Conservation (phyloP, 2,888 invertebrate species). For the Andricus curvator region DNA sequence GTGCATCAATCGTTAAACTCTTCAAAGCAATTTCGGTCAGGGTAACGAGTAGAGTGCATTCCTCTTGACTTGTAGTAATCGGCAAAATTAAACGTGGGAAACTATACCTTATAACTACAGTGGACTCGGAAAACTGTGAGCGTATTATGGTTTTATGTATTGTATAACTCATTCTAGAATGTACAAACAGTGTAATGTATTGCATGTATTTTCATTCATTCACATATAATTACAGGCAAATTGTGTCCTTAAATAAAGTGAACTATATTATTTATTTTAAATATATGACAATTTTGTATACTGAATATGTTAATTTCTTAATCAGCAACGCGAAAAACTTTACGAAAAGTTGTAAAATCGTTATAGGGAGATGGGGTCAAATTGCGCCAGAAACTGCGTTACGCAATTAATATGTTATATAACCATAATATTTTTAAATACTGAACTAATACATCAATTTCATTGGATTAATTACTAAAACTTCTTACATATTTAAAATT, state of each 20-base stretch:
- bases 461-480: too few relatives aligned
- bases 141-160: slow-evolving; percentile 8
- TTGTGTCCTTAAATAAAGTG: neutral
- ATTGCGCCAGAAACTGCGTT: too few relatives aligned
- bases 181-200: neutral
- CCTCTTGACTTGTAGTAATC: slow-evolving; percentile 6
- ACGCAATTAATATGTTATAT: too few relatives aligned
- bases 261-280: neutral
- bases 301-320: too few relatives aligned
- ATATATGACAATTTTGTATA: neutral
- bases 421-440: too few relatives aligned
- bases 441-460: too few relatives aligned
- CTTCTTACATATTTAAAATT: too few relatives aligned
- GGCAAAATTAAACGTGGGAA: slow-evolving; percentile 32
- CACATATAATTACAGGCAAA: neutral
- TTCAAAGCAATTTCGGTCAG: slow-evolving; percentile 19
- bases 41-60: slow-evolving; percentile 15
- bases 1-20: neutral
- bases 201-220: neutral
- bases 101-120: neutral
- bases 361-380: too few relatives aligned
- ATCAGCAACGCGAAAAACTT: too few relatives aligned
- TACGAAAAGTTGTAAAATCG: too few relatives aligned
- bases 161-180: neutral
- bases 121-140: slow-evolving; percentile 1